Base-by-base conservation (phyloP, 2,888 invertebrate genomes). In the Rugalucina vietnamica region DNA sequence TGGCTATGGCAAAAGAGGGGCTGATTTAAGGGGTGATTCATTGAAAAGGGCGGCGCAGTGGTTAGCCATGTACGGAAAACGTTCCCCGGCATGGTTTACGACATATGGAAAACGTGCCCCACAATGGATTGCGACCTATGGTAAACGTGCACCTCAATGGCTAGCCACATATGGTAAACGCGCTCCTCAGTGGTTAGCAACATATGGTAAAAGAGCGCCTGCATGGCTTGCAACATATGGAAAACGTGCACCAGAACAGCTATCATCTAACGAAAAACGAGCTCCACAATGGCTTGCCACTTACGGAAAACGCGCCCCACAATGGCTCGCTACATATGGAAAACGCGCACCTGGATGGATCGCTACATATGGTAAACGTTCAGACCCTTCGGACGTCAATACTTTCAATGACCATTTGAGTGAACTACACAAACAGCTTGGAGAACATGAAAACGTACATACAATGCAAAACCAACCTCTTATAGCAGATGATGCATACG, bases 81-180 rank as follows among this genome's bases (percentile, higher is more conserved):
- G 65, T 34, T 5, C 65, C 1, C 65, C 65, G 34, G 34, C 32
- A 18, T 65, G 65, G 65, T 34, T 65, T 18, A 34, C 65, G 3
- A 65, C 65, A 34, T 65, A 65, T 34, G 65, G 65, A 1, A 65
- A 65, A 34, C 65, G 65, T 10, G 65, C 65, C 32, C 65, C 65
- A 65, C 32, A 34, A 34, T 65, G 65, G 65, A 34, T 65, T 10
- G 65, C 65, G 1, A 65, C 65, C 18, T 65, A 65, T 34, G 65
- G 65, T 18, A 65, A 65, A 34, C 65, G 65, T 18, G 65, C 32
- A 29, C 34, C 34, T 14, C 29, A 27, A 18, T 65, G 29, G 29
- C 65, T 65, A 2, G 34, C 32, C 32, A 34, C 65, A 34, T 65
- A 65, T 18, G 65, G 29, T 1, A 65, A 65, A 34, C 32, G 65